phyloP scores from a whole-genome alignment of 2,113 vertebrate species.

The Perca flavescens region DNA sequence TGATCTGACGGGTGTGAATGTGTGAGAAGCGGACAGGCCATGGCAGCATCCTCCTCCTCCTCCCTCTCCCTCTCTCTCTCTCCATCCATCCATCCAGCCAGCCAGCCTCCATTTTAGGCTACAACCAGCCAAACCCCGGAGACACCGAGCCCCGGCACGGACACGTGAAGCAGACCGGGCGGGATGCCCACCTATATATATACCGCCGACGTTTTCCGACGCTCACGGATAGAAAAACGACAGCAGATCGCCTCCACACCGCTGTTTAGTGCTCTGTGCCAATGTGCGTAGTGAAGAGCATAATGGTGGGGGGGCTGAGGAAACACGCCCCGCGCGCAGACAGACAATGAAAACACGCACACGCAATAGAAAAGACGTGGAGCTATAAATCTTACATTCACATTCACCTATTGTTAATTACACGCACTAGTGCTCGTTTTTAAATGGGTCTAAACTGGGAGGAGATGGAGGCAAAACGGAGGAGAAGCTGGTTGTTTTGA shows the following conservation, averaged over 20 bases:
- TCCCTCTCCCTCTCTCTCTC: constrained; percentile 20
- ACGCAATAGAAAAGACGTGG: too few relatives aligned
- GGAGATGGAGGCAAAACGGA: too few relatives aligned
- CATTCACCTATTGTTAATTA: too few relatives aligned
- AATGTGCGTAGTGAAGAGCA: constrained; percentile 63
- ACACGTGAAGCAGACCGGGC: accelerated
- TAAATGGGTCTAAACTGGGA: too few relatives aligned
- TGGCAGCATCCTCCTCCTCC: constrained; percentile 42
- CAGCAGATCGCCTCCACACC: too few relatives aligned
- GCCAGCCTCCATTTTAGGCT: constrained; percentile 71
- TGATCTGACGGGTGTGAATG: not conserved
- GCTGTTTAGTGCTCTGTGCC: not conserved
- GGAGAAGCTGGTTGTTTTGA: not conserved
- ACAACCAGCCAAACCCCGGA: constrained; percentile 20
- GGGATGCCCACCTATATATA: accelerated
- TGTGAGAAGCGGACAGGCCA: constrained; percentile 23
- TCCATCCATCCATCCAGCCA: not conserved
- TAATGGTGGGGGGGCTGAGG: not conserved
- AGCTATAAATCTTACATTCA: too few relatives aligned
- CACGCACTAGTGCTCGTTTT: too few relatives aligned
- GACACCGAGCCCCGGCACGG: not conserved
- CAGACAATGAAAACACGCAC: constrained; percentile 42
- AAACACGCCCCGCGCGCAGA: constrained; percentile 61
- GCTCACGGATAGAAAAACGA: accelerated
- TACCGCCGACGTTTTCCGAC: accelerated